Evolutionary conservation across 2,797 vertebrate species (phyloP), one percentile per base, ranked within the genome.

Genomic region (Moxostoma hubbsi): DNA sequence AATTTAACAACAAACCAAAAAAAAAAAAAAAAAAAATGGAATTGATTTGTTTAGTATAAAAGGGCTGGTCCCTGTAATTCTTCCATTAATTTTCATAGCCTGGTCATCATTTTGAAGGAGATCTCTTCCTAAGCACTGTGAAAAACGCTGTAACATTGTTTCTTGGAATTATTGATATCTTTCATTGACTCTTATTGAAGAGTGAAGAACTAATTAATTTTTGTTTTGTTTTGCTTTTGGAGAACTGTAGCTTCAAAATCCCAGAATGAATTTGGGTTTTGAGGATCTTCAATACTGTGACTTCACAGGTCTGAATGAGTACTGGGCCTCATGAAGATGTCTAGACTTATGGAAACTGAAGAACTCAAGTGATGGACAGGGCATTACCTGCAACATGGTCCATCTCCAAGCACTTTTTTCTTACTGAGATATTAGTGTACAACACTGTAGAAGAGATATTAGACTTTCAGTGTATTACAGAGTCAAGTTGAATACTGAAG

Each of bases 381-480:
- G 68, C 62, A 62, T 73, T 81, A 83, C 79, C 81, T 78, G 81
- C 67, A 74, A 83, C 67, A 53, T 72, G 73, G 80, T 87, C 83
- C 86, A 87, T 86, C 83, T 89, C 85, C 87, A 91, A 91, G 92
- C 92, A 93, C 92, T 93, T 93, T 90, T 90, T 87, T 89, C 84
- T 86, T 84, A 86, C 86, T 76, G 77, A 86, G 83, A 88, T 85
- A 85, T 81, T 87, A 88, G 83, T 87, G 82, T 89, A 87, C 77
- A 67, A 90, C 88, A 91, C 89, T 92, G 91, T 91, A 90, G 80
- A 89, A 76, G 84, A 81, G 84, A 89, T 81, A 76, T 79, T 86
- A 89, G 86, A 88, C 86, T 89, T 82, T 90, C 85, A 85, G 62
- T 92, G 90, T 91, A 89, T 86, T 80, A 84, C 87, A 82, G 89